Conservation (phyloP, 2,113 vertebrate genomes). For the Xenopus laevis region DNA sequence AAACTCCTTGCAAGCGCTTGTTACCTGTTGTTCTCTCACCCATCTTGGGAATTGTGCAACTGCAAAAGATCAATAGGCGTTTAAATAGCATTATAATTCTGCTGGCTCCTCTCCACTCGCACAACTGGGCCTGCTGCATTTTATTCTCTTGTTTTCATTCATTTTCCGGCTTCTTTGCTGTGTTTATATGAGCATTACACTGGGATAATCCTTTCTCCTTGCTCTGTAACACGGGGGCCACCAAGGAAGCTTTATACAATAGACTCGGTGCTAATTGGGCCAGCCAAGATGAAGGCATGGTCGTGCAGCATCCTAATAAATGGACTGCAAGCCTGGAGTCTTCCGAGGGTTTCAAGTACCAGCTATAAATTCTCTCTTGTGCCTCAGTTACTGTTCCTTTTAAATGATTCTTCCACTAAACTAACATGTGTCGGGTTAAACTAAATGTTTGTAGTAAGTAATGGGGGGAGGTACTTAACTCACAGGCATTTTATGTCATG, state of each 20-base stretch:
- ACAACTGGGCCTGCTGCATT: too few species aligned
- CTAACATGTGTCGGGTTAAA: not conserved
- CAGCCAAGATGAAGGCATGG: not conserved
- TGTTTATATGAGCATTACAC: not conserved
- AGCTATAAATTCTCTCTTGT: not conserved
- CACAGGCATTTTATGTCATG: too few species aligned
- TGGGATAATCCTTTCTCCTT: not conserved
- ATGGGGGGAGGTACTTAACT: too few species aligned
- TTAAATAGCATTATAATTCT: too few species aligned
- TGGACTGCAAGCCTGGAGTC: not conserved
- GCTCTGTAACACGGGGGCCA: constrained; percentile 7
- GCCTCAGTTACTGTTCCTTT: constrained; percentile 1
- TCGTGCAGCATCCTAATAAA: not conserved
- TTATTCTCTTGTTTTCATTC: not conserved
- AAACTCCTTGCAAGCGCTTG: too few species aligned
- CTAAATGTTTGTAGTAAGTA: too few species aligned
- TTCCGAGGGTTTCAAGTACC: not conserved
- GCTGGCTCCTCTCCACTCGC: too few species aligned
- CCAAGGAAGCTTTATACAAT: constrained; percentile 12
- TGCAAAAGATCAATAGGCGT: too few species aligned
- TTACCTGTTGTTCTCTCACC: too few species aligned
- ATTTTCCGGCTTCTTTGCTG: constrained; percentile 4
- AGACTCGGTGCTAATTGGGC: not conserved
- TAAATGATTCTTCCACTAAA: constrained; percentile 9
- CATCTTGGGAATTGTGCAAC: too few species aligned